These are phyloP conservation scores for Acanthurus lineatus DNA, from an alignment of 2,797 vertebrate species.

Conservation along the genomic window DNA sequence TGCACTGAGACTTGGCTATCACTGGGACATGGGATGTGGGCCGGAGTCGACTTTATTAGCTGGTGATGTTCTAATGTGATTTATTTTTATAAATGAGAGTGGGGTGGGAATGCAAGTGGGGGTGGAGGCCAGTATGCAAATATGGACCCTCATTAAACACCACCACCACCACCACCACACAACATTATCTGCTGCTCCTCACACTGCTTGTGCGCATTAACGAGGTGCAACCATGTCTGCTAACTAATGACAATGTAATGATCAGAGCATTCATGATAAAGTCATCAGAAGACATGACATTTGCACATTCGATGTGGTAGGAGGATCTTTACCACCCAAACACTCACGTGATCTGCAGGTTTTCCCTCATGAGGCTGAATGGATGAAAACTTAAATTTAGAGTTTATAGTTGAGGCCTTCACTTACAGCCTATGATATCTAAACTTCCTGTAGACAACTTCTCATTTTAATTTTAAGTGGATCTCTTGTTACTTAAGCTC, in stretches of 20 bases:
- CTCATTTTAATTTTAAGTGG: conserved; percentile 1
- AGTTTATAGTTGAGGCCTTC: conserved; percentile 45
- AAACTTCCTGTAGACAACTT: conserved; percentile 48
- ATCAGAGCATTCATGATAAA: conserved; percentile 84
- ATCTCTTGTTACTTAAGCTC: conserved; percentile 1
- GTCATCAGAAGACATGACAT: conserved; percentile 81
- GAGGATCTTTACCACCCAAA: conserved; percentile 51
- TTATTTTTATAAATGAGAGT: conserved; percentile 87
- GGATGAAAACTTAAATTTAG: conserved; percentile 47
- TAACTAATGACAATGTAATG: conserved; percentile 95
- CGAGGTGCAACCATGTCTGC: conserved; percentile 92
- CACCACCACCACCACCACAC: conserved; percentile 86
- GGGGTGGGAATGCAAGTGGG: conserved; percentile 75
- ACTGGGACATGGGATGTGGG: conserved; percentile 75
- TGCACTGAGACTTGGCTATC: conserved; percentile 79
- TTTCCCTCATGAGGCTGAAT: conserved; percentile 37
- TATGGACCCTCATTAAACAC: conserved; percentile 94
- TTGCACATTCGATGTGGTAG: conserved; percentile 62
- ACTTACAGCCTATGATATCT: conserved; percentile 22
- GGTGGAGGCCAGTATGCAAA: conserved; percentile 87
- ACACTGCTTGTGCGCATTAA: conserved; percentile 96
- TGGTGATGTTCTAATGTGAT: conserved; percentile 84
- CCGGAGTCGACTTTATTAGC: conserved; percentile 83
- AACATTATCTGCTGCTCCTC: conserved; percentile 95
- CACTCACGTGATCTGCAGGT: conserved; percentile 51